Evolutionary conservation across 2,888 invertebrate genomes (phyloP), one percentile per base, ranked within the genome.

Genomic region (Neoascia interrupta): DNA sequence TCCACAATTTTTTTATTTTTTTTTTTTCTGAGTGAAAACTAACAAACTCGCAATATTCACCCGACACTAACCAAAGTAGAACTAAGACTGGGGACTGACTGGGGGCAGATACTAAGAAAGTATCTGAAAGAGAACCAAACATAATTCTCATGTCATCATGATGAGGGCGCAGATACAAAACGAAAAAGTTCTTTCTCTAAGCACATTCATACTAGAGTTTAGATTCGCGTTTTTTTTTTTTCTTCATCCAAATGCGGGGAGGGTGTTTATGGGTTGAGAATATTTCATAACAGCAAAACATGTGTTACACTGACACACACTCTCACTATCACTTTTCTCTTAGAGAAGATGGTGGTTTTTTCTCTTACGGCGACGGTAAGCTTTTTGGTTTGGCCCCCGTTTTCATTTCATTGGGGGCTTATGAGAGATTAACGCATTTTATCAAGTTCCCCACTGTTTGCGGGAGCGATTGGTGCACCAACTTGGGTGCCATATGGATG

Each of bases 31-130:
- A 11, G 10, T 1, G 2, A 21, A 66, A 53, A n/a, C 37, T 53
- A 31, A 31, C 28, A 21, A 69, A 61, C 54, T 68, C 21, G 21
- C 21, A 16, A n/a, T 31, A 49, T 37, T 51, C 73, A 56, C 49
- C 79, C 79, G 56, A 56, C 68, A 51, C 61, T 61, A 60, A 31
- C 66, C 61, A 66, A 79, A 68, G 66, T 56, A 73, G 54, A 73
- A 73, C 66, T 43, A 68, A 73, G 28, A 79, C 72, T 79, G 51
- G 61, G n/a, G n/a, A n/a, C n/a, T n/a, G n/a, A n/a, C n/a, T n/a
- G n/a, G n/a, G n/a, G n/a, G n/a, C n/a, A n/a, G n/a, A 58, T 61
- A 41, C 28, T 61, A 51, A 56, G 72, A 68, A 56, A 73, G 31
- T 47, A 68, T 61, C 56, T 47, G 21, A 51, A 53, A 73, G 79